These are phyloP conservation scores for Gymnothorax javanicus DNA, from an alignment of 2,797 vertebrate genomes.

Conservation along the genomic window DNA sequence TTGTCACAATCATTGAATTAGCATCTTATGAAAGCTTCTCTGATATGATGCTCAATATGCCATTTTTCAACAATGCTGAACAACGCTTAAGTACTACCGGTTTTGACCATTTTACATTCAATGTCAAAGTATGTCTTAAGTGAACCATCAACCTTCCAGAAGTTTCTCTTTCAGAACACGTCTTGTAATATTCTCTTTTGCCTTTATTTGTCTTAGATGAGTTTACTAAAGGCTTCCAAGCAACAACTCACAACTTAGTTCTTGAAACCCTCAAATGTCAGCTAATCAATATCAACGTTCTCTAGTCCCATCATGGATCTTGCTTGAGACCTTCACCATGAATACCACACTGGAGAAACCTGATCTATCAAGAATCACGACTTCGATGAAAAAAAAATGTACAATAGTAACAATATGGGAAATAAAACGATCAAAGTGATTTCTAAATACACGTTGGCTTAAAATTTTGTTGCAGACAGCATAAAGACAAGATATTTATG, in stretches of 20 bases:
- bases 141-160: constrained; percentile 40
- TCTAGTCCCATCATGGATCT: constrained; percentile 23
- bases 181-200: constrained; percentile 71
- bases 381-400: constrained; percentile 15
- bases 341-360: constrained; percentile 23
- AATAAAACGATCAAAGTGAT: too few species aligned
- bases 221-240: constrained; percentile 68
- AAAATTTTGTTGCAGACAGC: too few species aligned
- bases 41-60: constrained; percentile 45
- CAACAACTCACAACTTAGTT: constrained; percentile 55
- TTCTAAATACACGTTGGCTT: too few species aligned
- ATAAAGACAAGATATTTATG: too few species aligned
- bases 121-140: constrained; percentile 43
- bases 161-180: constrained; percentile 41
- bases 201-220: constrained; percentile 76
- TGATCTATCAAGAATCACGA: constrained; percentile 30
- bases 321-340: constrained; percentile 21
- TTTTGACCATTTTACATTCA: constrained; percentile 49
- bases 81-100: constrained; percentile 58
- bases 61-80: constrained; percentile 34
- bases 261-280: constrained; percentile 72
- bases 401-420: too few species aligned
- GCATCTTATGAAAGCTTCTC: constrained; percentile 40
- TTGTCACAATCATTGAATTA: constrained; percentile 28
- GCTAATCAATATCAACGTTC: constrained; percentile 69